Conservation (phyloP, 2,797 vertebrate genomes). For the Sphenodon punctatus region DNA sequence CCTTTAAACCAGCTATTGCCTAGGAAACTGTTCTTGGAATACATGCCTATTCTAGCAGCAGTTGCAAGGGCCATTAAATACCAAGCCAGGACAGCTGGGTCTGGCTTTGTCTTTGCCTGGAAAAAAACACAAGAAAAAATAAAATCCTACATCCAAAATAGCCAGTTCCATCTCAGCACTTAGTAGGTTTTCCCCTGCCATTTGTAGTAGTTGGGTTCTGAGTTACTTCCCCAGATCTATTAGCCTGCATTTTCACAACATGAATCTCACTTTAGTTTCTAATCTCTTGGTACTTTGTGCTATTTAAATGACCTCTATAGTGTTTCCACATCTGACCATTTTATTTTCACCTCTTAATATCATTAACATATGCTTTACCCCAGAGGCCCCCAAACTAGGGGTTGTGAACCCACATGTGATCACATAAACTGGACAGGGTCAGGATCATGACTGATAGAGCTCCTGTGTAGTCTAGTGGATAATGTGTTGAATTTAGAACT, state of each 20-base stretch:
- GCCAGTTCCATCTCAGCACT: not conserved
- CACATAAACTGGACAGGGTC: too few species aligned
- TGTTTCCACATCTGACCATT: not conserved
- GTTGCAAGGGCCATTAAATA: not conserved
- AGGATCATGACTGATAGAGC: too few species aligned
- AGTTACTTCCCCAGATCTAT: not conserved
- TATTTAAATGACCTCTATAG: not conserved
- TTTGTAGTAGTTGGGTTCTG: not conserved
- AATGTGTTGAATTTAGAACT: too few species aligned
- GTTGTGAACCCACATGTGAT: too few species aligned
- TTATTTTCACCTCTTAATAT: slow-evolving; percentile 1
- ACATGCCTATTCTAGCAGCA: not conserved
- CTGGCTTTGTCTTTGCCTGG: not conserved
- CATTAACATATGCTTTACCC: not conserved
- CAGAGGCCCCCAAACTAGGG: too few species aligned
- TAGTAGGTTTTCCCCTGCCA: not conserved
- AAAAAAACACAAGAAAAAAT: not conserved
- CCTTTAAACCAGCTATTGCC: slow-evolving; percentile 1
- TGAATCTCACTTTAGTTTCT: not conserved
- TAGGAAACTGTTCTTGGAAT: not conserved
- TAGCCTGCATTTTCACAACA: not conserved
- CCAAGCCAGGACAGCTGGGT: not conserved
- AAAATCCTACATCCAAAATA: not conserved
- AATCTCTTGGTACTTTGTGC: not conserved
- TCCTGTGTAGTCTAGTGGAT: too few species aligned